phyloP scores from a whole-genome alignment of 2,797 vertebrate species.

The Urocyon cinereoargenteus region DNA sequence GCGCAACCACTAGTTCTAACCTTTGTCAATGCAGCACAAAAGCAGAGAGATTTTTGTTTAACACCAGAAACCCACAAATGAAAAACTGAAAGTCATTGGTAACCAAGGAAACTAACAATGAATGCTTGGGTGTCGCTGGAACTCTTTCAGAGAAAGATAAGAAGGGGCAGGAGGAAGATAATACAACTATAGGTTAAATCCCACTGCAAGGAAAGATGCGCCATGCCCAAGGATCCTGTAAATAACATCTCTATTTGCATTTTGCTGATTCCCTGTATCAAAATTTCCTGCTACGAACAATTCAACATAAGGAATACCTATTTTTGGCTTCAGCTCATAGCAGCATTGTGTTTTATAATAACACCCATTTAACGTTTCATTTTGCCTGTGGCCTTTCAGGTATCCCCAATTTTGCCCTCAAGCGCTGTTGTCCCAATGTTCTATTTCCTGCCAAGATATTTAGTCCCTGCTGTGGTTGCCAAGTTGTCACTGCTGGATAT shows the following conservation, averaged over 20 bases:
- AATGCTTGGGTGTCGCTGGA: slow-evolving; percentile 67
- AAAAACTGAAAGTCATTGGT: slow-evolving; percentile 85
- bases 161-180: slow-evolving; percentile 74
- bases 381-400: slow-evolving; percentile 11
- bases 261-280: slow-evolving; percentile 8
- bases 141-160: slow-evolving; percentile 74
- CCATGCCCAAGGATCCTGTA: not conserved
- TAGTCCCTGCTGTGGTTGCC: slow-evolving; percentile 3
- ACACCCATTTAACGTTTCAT: slow-evolving; percentile 50
- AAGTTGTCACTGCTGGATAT: not conserved
- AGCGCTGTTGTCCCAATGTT: not conserved
- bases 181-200: slow-evolving; percentile 52
- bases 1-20: slow-evolving; percentile 70
- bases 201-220: slow-evolving; percentile 20
- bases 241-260: not conserved
- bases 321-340: not conserved
- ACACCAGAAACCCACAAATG: slow-evolving; percentile 81
- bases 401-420: not conserved
- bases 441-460: slow-evolving; percentile 36
- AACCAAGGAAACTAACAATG: slow-evolving; percentile 86
- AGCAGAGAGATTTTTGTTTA: slow-evolving; percentile 76
- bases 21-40: slow-evolving; percentile 79
- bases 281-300: slow-evolving; percentile 56
- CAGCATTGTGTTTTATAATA: slow-evolving; percentile 44
- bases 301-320: not conserved